Evolutionary conservation across 2,888 invertebrate genomes (phyloP).

Genomic region (Tipula unca): DNA sequence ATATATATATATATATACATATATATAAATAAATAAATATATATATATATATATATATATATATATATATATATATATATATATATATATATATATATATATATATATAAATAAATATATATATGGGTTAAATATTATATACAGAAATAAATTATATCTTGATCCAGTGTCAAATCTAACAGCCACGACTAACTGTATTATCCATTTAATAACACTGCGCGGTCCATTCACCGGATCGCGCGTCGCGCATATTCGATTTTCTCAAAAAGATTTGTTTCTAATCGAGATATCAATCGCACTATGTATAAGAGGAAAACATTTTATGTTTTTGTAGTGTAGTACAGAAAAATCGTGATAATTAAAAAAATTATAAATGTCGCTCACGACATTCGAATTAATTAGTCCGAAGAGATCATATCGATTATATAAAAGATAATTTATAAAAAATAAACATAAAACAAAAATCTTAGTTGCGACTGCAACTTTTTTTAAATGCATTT

Average conservation of each 20-base stretch:
- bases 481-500: not conserved
- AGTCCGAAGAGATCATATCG: not conserved
- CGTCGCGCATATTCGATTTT: not conserved
- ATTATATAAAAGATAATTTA: not conserved
- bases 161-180: not conserved
- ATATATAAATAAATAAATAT: no score
- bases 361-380: not conserved
- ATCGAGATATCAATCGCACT: not conserved
- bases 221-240: not conserved
- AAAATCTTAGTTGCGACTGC: not conserved
- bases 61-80: no score
- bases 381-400: constrained; percentile 8
- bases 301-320: not conserved
- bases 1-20: no score
- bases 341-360: not conserved
- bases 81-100: no score
- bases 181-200: not conserved
- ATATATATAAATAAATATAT: no score
- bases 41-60: no score
- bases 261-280: not conserved
- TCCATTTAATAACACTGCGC: not conserved
- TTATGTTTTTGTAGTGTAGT: not conserved
- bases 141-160: not conserved
- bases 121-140: not conserved
- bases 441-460: not conserved